A percentile compares a stretch with the other conserved stretches of the same genome.
Conservation (phyloP, 2,113 vertebrate species). For the Lanius collurio region DNA sequence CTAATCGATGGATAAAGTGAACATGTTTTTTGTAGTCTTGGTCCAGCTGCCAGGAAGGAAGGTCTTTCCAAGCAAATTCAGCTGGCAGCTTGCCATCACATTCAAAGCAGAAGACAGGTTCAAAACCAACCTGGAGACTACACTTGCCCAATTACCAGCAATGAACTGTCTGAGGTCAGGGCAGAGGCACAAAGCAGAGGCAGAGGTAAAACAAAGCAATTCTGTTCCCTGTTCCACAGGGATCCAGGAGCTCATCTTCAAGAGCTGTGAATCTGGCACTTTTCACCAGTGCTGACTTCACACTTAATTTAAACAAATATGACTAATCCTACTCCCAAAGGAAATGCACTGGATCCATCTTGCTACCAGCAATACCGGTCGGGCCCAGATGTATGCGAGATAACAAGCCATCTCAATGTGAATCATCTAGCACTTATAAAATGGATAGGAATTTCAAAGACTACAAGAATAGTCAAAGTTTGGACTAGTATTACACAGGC, state of each 20-base stretch:
- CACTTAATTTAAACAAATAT: constrained; percentile 24
- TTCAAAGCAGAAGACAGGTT: not conserved
- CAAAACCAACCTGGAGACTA: not conserved
- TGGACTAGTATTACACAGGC: not conserved
- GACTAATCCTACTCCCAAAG: not conserved
- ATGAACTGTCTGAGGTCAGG: not conserved
- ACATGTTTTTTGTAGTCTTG: not conserved
- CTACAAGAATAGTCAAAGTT: not conserved
- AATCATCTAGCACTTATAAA: not conserved
- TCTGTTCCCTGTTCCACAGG: not conserved
- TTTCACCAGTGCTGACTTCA: constrained; percentile 4
- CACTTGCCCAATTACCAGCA: not conserved
- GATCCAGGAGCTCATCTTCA: not conserved
- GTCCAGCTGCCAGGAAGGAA: not conserved
- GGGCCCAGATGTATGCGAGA: not conserved
- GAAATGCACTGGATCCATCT: not conserved
- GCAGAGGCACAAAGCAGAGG: not conserved
- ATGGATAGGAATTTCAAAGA: not conserved
- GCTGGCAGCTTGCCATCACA: not conserved
- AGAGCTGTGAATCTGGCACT: not conserved
- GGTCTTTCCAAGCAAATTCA: not conserved
- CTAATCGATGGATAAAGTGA: not conserved
- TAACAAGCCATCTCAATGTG: not conserved
- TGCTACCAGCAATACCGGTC: not conserved
- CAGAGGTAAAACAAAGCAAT: not conserved